Percentiles rank a stretch among this genome's conserved stretches.
phyloP scores from a whole-genome alignment of 2,113 vertebrate species.

The Regulus satrapa region DNA sequence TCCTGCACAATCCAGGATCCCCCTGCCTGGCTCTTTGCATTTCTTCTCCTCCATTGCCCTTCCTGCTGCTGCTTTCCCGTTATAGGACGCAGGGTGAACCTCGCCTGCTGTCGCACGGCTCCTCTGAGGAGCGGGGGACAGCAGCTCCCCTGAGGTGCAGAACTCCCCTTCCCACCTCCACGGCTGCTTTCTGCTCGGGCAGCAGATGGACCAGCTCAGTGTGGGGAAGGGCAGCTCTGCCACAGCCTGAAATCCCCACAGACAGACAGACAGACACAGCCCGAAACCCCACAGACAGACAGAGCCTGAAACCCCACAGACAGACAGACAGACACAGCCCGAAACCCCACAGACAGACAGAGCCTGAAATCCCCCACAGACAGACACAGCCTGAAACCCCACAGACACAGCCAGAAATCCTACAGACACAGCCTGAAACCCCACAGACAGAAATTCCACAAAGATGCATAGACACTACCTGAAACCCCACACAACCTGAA shows the following conservation, averaged over 20 bases:
- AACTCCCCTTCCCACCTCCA: background rate
- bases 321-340: background rate
- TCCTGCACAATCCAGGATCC: background rate
- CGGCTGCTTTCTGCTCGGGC: background rate
- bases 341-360: background rate
- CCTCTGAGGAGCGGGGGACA: background rate
- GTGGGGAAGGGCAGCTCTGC: background rate
- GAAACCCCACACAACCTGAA: background rate
- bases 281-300: background rate
- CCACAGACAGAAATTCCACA: background rate
- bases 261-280: background rate
- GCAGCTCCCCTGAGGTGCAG: background rate
- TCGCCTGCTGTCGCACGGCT: background rate
- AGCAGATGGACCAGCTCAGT: background rate
- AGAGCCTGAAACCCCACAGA: background rate
- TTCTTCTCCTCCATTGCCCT: background rate
- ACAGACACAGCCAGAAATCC: background rate
- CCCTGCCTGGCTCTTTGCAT: background rate
- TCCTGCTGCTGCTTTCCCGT: background rate
- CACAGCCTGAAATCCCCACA: background rate
- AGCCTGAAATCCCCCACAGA: background rate
- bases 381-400: background rate
- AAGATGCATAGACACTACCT: too few species aligned
- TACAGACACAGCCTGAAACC: too few species aligned
- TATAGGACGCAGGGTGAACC: background rate